phyloP scores from a whole-genome alignment of 2,797 vertebrate species.

The Pyrocephalus nanus region DNA sequence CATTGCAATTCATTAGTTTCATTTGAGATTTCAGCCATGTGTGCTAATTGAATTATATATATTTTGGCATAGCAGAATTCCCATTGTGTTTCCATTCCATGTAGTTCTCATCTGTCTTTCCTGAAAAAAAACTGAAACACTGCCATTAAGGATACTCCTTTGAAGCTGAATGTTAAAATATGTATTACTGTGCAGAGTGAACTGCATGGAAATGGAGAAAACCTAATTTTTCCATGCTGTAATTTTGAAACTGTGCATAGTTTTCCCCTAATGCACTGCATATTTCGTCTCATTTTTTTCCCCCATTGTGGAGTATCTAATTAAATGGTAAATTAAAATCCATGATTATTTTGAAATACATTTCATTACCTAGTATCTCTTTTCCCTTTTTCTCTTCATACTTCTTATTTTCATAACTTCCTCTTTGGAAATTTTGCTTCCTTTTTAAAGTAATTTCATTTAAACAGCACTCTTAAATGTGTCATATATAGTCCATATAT shows the following conservation, averaged over 20 bases:
- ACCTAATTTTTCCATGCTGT: background rate
- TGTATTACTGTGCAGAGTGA: background rate
- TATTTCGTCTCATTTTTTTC: background rate
- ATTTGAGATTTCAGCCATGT: conserved; percentile 44
- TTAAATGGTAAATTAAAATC: conserved; percentile 1
- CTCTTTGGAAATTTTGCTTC: background rate
- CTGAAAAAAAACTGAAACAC: background rate
- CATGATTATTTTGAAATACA: background rate
- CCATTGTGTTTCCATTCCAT: conserved; percentile 36
- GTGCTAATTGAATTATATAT: conserved; percentile 55
- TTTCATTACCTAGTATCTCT: background rate
- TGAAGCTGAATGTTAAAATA: conserved; percentile 28
- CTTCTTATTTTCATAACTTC: background rate
- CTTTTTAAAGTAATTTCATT: background rate
- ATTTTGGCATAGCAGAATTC: conserved; percentile 31
- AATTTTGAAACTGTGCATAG: background rate
- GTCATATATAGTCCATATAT: background rate
- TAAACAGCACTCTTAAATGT: background rate
- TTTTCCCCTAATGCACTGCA: background rate
- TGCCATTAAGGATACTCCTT: background rate
- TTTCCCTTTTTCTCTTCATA: background rate
- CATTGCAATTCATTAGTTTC: conserved; percentile 61
- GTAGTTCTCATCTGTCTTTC: conserved; percentile 50
- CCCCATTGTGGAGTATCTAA: background rate
- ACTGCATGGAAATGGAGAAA: background rate